These are phyloP conservation scores for Atherinomorus stipes DNA, from an alignment of 2,113 vertebrate genomes.

Conservation along the genomic window DNA sequence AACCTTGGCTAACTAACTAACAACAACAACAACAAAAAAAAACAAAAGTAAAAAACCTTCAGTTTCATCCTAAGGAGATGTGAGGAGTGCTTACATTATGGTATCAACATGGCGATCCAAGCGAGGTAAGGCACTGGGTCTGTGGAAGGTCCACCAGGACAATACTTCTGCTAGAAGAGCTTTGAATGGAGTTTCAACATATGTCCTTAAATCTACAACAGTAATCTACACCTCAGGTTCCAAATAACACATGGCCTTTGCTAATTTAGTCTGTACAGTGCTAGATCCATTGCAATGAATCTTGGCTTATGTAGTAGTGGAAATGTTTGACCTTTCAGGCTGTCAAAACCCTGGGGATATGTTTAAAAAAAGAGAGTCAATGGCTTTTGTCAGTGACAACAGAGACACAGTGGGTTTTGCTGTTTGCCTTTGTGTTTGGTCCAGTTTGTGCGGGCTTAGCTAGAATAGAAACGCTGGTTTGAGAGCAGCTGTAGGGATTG, in stretches of 20 bases:
- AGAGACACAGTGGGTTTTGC: background rate
- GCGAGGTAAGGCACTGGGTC: too few relatives aligned
- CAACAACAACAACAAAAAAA: too few relatives aligned
- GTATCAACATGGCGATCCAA: too few relatives aligned
- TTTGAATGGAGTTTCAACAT: background rate
- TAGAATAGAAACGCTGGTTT: background rate
- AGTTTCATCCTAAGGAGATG: too few relatives aligned
- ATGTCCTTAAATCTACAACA: constrained; percentile 1
- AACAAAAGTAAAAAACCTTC: too few relatives aligned
- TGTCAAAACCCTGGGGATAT: background rate
- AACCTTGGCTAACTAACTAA: too few relatives aligned
- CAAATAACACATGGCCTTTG: background rate
- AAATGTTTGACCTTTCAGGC: constrained; percentile 13
- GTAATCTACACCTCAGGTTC: background rate
- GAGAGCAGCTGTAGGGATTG: constrained; percentile 12
- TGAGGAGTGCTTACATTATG: too few relatives aligned
- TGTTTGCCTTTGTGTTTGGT: background rate
- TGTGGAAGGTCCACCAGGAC: background rate
- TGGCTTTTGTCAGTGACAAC: constrained; percentile 4
- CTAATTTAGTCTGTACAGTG: background rate
- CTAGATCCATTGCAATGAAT: background rate
- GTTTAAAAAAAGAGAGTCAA: constrained; percentile 1
- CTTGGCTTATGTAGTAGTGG: background rate
- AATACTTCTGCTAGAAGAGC: background rate
- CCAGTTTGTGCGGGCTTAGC: background rate